Evolutionary conservation across 2,888 invertebrate genomes (phyloP).

Genomic region (Folsomia manolachei): DNA sequence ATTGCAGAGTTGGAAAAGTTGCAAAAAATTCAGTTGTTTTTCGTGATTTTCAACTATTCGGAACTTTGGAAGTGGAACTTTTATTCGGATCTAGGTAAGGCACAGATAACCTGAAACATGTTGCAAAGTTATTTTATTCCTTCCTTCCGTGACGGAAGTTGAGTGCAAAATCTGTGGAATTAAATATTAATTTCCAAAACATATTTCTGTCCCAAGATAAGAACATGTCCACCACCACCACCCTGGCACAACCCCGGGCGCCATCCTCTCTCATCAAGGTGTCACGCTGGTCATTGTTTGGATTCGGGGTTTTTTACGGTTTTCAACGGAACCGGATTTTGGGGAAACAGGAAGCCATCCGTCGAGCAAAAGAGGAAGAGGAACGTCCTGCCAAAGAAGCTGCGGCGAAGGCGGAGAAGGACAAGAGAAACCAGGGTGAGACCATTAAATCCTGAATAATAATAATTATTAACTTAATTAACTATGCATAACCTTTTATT

Average conservation of each 20-base stretch:
- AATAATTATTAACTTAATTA: not conserved
- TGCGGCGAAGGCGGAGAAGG: conserved; percentile 32
- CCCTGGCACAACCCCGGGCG: conserved; percentile 12
- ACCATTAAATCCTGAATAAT: conserved; percentile 3
- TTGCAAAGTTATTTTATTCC: too few relatives aligned
- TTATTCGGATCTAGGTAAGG: too few relatives aligned
- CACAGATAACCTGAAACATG: too few relatives aligned
- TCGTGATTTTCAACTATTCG: too few relatives aligned
- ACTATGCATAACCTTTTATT: too few relatives aligned
- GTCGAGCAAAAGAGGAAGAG: conserved; percentile 24
- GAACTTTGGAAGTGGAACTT: too few relatives aligned
- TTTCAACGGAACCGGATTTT: conserved; percentile 16
- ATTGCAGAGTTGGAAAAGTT: too few relatives aligned
- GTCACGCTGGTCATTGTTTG: conserved; percentile 33
- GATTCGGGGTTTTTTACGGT: conserved; percentile 33
- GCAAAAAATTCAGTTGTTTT: too few relatives aligned
- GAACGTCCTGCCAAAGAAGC: conserved; percentile 39
- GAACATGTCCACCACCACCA: not conserved
- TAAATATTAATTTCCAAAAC: too few relatives aligned
- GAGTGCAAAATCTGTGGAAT: too few relatives aligned
- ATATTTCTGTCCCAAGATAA: too few relatives aligned
- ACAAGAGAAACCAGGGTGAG: conserved; percentile 24
- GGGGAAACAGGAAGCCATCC: conserved; percentile 22
- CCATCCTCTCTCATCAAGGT: conserved; percentile 32
- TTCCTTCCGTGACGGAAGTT: too few relatives aligned